A percentile compares a stretch with the other conserved stretches of the same genome.
Evolutionary conservation across 2,113 vertebrate genomes (phyloP).

Genomic region (Suncus etruscus): DNA sequence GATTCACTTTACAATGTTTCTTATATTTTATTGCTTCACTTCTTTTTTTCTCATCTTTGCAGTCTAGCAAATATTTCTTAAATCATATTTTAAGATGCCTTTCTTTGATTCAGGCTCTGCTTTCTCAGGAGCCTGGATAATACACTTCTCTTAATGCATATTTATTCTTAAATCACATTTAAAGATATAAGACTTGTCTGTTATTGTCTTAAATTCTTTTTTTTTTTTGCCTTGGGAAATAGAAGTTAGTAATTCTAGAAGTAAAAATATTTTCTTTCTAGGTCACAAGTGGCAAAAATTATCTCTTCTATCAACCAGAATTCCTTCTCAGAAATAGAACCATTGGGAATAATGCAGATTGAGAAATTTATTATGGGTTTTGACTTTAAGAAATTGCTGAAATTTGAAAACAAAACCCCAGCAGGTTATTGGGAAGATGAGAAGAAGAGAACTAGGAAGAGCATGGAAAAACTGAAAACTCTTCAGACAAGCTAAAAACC

Average conservation of each 20-base stretch:
- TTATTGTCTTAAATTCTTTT: neutral
- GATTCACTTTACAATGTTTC: neutral
- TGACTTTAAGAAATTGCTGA: no score
- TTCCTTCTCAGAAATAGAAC: neutral
- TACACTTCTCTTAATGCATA: slow-evolving; percentile 4
- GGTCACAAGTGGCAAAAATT: slow-evolving; percentile 20
- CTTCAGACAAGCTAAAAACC: no score
- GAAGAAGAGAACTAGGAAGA: no score
- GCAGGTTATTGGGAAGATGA: no score
- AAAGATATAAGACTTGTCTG: neutral
- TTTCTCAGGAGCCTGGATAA: slow-evolving; percentile 21
- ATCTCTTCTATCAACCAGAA: neutral
- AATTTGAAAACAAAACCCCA: no score
- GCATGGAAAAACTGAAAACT: no score
- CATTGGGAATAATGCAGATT: neutral
- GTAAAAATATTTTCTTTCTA: neutral
- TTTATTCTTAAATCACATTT: slow-evolving; percentile 19
- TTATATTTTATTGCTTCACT: neutral
- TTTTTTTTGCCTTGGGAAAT: slow-evolving; percentile 5
- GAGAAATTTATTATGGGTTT: neutral
- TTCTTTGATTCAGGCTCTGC: neutral
- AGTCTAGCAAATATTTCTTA: neutral
- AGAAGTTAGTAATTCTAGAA: slow-evolving; percentile 44
- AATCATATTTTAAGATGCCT: neutral
- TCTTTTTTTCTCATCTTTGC: neutral